These are phyloP conservation scores for Limenitis camilla DNA, from an alignment of 2,888 invertebrate species.

Conservation along the genomic window DNA sequence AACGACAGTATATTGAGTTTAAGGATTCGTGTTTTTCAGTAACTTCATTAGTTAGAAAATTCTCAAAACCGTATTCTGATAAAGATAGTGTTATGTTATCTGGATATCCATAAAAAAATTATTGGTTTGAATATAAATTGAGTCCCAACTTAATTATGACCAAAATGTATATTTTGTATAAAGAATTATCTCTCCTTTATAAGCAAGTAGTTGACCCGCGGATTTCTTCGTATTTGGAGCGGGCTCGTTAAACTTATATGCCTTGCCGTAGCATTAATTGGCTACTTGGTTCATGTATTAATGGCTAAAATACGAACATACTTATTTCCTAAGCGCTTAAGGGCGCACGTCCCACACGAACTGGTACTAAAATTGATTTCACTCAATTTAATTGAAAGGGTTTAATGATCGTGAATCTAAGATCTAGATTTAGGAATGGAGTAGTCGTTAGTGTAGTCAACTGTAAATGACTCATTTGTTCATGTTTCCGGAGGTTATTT, in stretches of 20 bases:
- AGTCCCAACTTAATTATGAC: too few relatives aligned
- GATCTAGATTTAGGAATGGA: conserved; percentile 4
- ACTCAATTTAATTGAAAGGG: conserved; percentile 16
- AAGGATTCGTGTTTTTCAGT: too few relatives aligned
- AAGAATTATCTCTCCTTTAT: neutral
- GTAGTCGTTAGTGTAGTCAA: neutral
- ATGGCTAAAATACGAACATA: conserved; percentile 14
- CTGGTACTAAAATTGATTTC: conserved; percentile 15
- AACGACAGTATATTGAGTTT: too few relatives aligned
- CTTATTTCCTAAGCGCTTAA: conserved; percentile 11
- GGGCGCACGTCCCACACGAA: conserved; percentile 18
- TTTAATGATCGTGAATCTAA: conserved; percentile 7
- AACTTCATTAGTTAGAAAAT: too few relatives aligned
- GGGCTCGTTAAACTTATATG: conserved; percentile 11
- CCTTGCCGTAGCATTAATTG: conserved; percentile 16
- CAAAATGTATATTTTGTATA: too few relatives aligned
- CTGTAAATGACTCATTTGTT: neutral
- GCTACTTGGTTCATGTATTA: conserved; percentile 16
- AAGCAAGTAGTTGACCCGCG: neutral
- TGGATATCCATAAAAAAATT: too few relatives aligned
- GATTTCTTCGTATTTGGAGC: conserved; percentile 8
- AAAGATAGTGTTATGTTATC: too few relatives aligned
- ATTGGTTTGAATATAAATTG: too few relatives aligned
- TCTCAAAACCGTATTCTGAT: too few relatives aligned
- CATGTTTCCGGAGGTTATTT: too few relatives aligned